Evolutionary conservation across 2,888 invertebrate genomes (phyloP).

Genomic region (Polia nebulosa): DNA sequence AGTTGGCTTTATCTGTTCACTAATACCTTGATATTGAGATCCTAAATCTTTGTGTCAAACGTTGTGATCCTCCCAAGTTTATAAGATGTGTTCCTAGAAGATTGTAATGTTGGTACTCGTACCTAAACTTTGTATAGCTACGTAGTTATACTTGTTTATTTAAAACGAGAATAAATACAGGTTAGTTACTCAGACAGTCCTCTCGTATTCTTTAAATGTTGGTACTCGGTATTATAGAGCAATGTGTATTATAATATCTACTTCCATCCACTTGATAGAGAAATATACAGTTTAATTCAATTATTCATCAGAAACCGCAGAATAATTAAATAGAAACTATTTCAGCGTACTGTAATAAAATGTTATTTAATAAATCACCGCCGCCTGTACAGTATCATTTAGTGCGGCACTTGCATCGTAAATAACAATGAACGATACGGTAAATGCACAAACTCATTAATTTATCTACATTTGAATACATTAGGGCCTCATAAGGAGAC

Average conservation of each 20-base stretch:
- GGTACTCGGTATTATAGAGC: too few species aligned
- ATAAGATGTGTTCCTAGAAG: neutral
- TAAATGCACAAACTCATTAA: neutral
- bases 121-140: neutral
- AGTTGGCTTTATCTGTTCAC: neutral
- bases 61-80: neutral
- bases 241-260: too few species aligned
- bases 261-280: neutral
- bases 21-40: neutral
- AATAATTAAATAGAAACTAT: conserved; percentile 8
- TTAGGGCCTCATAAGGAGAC: neutral
- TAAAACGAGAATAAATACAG: neutral
- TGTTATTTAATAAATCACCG: conserved; percentile 28
- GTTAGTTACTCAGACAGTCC: neutral
- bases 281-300: neutral
- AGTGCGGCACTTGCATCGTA: conserved; percentile 9
- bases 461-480: neutral
- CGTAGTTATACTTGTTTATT: neutral
- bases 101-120: neutral
- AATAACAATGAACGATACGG: conserved; percentile 13
- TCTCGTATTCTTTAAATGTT: neutral
- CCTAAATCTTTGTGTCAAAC: conserved; percentile 2
- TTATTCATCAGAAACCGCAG: neutral
- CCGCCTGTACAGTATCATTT: neutral
- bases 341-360: neutral